These are phyloP conservation scores for Anagyrus pseudococci DNA, from an alignment of 2,888 invertebrate genomes.

Conservation along the genomic window DNA sequence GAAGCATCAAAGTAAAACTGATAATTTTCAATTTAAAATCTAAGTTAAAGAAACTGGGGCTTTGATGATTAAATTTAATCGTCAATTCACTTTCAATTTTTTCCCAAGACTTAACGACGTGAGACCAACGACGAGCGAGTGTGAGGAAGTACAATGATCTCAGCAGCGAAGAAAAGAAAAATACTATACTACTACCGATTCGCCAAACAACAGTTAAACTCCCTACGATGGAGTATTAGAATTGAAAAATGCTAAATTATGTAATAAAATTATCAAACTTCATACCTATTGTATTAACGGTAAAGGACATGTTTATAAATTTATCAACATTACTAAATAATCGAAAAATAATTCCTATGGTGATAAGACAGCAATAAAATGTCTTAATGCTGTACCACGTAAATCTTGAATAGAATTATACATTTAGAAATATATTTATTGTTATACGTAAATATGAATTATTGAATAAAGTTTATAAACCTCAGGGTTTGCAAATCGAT, in stretches of 20 bases:
- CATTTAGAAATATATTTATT: background rate
- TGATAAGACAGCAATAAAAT: constrained; percentile 47
- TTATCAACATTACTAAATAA: constrained; percentile 48
- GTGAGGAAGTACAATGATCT: constrained; percentile 65
- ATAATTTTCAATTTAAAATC: constrained; percentile 62
- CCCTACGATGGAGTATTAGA: too few species aligned
- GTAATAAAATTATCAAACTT: background rate
- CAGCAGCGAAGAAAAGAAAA: constrained; percentile 64
- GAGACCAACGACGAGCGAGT: constrained; percentile 66
- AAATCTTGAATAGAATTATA: constrained; percentile 46
- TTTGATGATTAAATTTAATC: constrained; percentile 42
- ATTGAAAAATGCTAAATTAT: too few species aligned
- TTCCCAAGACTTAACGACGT: constrained; percentile 63
- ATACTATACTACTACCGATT: constrained; percentile 59
- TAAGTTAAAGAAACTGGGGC: constrained; percentile 42
- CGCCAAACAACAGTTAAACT: background rate
- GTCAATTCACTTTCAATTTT: constrained; percentile 62
- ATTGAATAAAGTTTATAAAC: too few species aligned
- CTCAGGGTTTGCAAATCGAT: constrained; percentile 51
- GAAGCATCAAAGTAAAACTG: constrained; percentile 60
- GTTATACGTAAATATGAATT: too few species aligned
- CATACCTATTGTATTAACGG: constrained; percentile 55
- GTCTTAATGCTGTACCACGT: constrained; percentile 57
- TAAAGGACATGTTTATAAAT: constrained; percentile 46
- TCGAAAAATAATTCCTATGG: constrained; percentile 44